Evolutionary conservation across 1,140 invertebrate genomes (phyloP).

Genomic region (Polyergus mexicanus): DNA sequence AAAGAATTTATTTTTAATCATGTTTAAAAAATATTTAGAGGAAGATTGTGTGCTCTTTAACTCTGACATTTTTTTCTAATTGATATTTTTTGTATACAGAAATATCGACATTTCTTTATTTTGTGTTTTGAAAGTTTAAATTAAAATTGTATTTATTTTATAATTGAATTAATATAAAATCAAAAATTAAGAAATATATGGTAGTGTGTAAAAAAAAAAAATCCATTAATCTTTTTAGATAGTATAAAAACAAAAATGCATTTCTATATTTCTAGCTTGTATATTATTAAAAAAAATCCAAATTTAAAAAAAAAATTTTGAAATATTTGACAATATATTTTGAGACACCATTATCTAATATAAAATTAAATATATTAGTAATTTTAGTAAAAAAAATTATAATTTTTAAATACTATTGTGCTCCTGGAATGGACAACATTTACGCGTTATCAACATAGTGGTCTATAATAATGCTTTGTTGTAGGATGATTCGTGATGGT

Average conservation of each 20-base stretch:
- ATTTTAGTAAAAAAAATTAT: neutral
- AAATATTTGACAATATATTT: too few relatives aligned
- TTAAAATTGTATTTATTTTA: too few relatives aligned
- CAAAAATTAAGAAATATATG: too few relatives aligned
- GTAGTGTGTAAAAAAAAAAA: too few relatives aligned
- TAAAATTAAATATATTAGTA: too few relatives aligned
- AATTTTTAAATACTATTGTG: neutral
- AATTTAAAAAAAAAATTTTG: too few relatives aligned
- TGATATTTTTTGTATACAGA: neutral
- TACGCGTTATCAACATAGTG: neutral
- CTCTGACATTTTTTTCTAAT: neutral
- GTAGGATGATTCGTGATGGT: neutral
- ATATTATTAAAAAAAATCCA: too few relatives aligned
- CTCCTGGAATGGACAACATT: neutral
- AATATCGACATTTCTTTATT: neutral
- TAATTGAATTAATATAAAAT: too few relatives aligned
- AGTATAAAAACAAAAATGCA: too few relatives aligned
- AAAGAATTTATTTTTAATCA: slow-evolving; percentile 1
- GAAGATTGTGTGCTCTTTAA: neutral
- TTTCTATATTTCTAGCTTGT: too few relatives aligned
- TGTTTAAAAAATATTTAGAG: neutral
- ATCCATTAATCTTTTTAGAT: too few relatives aligned
- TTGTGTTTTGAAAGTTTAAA: neutral
- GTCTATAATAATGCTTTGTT: neutral
- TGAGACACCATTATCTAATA: too few relatives aligned